Evolutionary conservation across 2,113 vertebrate genomes (phyloP).

Genomic region (Pedionomus torquatus): DNA sequence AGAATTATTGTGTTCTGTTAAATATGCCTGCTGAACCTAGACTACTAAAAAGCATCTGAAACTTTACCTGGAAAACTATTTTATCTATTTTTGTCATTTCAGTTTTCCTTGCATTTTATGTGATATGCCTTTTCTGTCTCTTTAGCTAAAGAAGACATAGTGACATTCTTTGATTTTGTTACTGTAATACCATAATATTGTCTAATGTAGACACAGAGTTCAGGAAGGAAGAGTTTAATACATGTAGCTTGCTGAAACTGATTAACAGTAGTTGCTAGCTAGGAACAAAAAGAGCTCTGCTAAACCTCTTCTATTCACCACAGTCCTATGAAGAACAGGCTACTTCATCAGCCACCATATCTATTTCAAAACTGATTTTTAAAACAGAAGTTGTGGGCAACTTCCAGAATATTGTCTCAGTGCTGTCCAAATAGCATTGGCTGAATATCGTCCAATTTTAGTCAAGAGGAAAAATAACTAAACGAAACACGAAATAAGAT

Average conservation of each 20-base stretch:
- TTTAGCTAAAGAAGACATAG: neutral
- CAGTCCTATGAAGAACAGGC: neutral
- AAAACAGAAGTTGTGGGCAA: slow-evolving; percentile 6
- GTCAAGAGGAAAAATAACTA: no score
- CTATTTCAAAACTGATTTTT: slow-evolving; percentile 23
- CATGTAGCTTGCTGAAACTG: neutral
- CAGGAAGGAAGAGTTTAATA: neutral
- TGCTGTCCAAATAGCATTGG: neutral
- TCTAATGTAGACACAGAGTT: neutral
- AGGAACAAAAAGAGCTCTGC: neutral
- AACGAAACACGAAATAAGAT: no score
- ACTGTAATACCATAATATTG: neutral
- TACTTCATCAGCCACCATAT: slow-evolving; percentile 1
- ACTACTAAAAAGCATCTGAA: slow-evolving; percentile 38
- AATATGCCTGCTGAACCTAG: neutral
- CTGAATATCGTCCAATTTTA: neutral
- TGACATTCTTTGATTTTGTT: slow-evolving; percentile 27
- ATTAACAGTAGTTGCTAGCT: neutral
- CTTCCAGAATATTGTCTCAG: neutral
- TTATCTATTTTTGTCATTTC: slow-evolving; percentile 35
- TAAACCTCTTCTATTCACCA: neutral
- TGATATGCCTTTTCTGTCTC: slow-evolving; percentile 13
- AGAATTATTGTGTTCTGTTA: slow-evolving; percentile 37
- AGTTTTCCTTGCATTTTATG: slow-evolving; percentile 17
- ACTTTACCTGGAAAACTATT: slow-evolving; percentile 30